Conservation (phyloP, 1,140 invertebrate species). For the Drosophila miranda region DNA sequence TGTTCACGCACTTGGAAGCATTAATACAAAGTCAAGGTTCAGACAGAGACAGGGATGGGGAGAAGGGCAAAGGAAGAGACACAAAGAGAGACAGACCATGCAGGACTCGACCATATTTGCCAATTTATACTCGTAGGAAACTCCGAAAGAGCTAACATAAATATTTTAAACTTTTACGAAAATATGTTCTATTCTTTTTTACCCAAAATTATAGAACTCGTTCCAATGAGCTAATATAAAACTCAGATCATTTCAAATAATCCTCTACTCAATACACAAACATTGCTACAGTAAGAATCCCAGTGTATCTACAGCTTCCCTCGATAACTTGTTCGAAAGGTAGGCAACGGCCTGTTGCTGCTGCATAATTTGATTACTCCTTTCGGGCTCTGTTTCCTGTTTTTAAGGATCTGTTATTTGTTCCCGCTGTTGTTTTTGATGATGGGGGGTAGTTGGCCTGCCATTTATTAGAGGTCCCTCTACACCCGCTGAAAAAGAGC, state of each 20-base stretch:
- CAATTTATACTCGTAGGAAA: not conserved
- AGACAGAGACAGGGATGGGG: conserved; percentile 24
- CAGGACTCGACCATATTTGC: too few species aligned
- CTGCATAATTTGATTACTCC: conserved; percentile 36
- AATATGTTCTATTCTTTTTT: too few species aligned
- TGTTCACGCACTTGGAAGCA: conserved; percentile 52
- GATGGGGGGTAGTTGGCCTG: conserved; percentile 7
- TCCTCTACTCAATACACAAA: too few species aligned
- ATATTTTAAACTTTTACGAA: too few species aligned
- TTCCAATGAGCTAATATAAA: too few species aligned
- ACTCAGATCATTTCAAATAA: too few species aligned
- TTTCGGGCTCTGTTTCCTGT: not conserved
- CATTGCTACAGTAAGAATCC: too few species aligned
- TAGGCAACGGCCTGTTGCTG: conserved; percentile 1
- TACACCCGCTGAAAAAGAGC: not conserved
- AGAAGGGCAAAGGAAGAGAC: not conserved
- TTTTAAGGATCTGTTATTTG: conserved; percentile 4
- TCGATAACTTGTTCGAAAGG: conserved; percentile 8
- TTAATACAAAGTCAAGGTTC: conserved; percentile 59
- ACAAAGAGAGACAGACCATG: conserved; percentile 19
- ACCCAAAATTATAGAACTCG: too few species aligned
- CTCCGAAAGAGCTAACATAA: too few species aligned
- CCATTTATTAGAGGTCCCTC: conserved; percentile 30
- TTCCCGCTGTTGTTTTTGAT: not conserved
- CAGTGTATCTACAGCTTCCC: not conserved